phyloP scores from a whole-genome alignment of 2,797 vertebrate genomes.

The Etheostoma nigrum region DNA sequence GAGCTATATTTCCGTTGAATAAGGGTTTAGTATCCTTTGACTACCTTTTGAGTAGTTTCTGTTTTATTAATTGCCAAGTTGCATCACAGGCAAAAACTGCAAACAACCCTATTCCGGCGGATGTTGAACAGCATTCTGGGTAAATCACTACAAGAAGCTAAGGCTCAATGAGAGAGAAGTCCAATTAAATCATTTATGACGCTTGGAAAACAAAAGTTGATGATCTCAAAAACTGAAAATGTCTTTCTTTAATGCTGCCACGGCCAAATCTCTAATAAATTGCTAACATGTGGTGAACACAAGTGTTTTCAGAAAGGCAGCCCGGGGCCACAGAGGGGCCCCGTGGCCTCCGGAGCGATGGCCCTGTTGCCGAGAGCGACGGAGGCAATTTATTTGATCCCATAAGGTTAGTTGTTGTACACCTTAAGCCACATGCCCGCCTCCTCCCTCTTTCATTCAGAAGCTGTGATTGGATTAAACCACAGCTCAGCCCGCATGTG shows the following conservation, averaged over 20 bases:
- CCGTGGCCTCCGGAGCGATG: constrained; percentile 19
- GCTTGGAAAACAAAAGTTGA: too few relatives aligned
- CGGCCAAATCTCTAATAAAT: background rate
- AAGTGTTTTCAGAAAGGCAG: background rate
- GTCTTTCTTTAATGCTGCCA: background rate
- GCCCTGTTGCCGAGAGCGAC: constrained; percentile 21
- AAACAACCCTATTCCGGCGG: too few relatives aligned
- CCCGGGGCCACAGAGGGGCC: constrained; percentile 15
- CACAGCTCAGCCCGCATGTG: constrained; percentile 26
- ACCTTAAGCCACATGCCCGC: constrained; percentile 70
- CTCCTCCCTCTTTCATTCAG: constrained; percentile 71
- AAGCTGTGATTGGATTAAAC: constrained; percentile 77
- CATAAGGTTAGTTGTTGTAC: constrained; percentile 64
- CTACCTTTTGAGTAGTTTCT: too few relatives aligned
- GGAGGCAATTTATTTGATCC: constrained; percentile 60
- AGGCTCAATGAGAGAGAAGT: too few relatives aligned
- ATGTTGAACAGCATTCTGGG: too few relatives aligned
- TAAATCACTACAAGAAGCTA: too few relatives aligned
- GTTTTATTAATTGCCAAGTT: too few relatives aligned
- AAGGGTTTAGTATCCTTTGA: too few relatives aligned
- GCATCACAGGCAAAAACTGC: too few relatives aligned
- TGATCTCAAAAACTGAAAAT: too few relatives aligned
- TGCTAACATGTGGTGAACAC: background rate
- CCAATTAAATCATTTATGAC: too few relatives aligned
- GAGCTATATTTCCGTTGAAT: background rate